Evolutionary conservation across 2,797 vertebrate genomes (phyloP).

Genomic region (Pteronotus mesoamericanus): DNA sequence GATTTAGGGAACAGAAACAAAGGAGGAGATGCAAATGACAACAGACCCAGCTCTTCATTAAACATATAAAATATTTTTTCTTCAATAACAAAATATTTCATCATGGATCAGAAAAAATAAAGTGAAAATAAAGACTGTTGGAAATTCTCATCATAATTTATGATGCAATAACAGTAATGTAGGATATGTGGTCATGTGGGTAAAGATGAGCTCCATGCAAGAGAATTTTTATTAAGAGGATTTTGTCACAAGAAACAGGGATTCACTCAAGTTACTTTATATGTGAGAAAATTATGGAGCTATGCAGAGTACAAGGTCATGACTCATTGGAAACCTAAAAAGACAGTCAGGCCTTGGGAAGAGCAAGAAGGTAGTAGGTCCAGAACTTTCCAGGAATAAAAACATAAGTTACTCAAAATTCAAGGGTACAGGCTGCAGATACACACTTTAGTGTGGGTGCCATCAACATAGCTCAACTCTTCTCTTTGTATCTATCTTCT

Average conservation of each 20-base stretch:
- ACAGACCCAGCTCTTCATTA: not conserved
- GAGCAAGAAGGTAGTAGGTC: not conserved
- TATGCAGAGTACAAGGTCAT: not conserved
- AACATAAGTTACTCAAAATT: not conserved
- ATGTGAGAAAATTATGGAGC: not conserved
- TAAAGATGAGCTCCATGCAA: not conserved
- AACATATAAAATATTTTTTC: not conserved
- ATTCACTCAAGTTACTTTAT: not conserved
- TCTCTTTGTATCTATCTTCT: not conserved
- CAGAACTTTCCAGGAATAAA: not conserved
- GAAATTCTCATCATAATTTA: not conserved
- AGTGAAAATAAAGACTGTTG: not conserved
- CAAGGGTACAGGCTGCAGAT: not conserved
- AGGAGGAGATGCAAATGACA: not conserved
- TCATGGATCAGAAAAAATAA: not conserved
- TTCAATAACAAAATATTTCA: not conserved
- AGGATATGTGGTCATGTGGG: not conserved
- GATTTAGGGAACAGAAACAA: fast-evolving
- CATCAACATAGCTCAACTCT: not conserved
- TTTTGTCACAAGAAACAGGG: not conserved
- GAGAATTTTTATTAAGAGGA: not conserved
- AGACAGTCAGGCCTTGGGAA: not conserved
- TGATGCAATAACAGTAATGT: not conserved
- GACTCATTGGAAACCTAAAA: not conserved
- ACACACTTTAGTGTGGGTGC: not conserved